Percentiles rank a stretch among this genome's conserved stretches.
phyloP scores from a whole-genome alignment of 2,888 invertebrate genomes.

The Altica lythri region DNA sequence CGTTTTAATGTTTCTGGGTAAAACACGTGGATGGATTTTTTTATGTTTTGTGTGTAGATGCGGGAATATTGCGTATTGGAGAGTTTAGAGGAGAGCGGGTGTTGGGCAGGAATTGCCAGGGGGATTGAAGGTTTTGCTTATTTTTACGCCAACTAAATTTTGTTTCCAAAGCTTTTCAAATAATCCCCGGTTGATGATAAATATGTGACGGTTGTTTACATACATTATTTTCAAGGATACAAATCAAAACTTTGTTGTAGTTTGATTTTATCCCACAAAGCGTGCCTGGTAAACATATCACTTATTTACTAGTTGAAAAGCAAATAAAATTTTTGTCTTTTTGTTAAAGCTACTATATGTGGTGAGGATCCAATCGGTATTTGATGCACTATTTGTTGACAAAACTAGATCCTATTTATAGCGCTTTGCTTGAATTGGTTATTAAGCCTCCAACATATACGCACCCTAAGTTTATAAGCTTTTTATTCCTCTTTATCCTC shows the following conservation, averaged over 20 bases:
- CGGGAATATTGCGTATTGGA: constrained; percentile 30
- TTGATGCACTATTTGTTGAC: too few relatives aligned
- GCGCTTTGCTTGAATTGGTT: too few relatives aligned
- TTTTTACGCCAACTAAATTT: constrained; percentile 24
- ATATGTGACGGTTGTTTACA: not conserved
- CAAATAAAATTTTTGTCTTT: too few relatives aligned
- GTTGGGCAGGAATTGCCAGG: constrained; percentile 18
- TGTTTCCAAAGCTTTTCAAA: constrained; percentile 2
- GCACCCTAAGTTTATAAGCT: too few relatives aligned
- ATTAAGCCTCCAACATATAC: too few relatives aligned
- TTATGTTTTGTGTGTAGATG: constrained; percentile 28
- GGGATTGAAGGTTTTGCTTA: constrained; percentile 20
- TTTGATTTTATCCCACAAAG: too few relatives aligned
- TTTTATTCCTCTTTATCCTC: too few relatives aligned
- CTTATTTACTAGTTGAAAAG: too few relatives aligned
- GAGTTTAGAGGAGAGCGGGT: constrained; percentile 8
- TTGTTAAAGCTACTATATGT: too few relatives aligned
- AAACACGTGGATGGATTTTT: constrained; percentile 39
- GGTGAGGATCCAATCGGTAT: too few relatives aligned
- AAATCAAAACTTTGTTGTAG: not conserved
- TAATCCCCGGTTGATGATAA: not conserved
- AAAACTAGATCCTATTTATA: too few relatives aligned
- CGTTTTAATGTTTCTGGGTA: constrained; percentile 41
- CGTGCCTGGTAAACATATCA: too few relatives aligned
- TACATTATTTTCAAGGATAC: constrained; percentile 1